These are phyloP conservation scores for Salvelinus sp. DNA, from an alignment of 2,113 vertebrate genomes.

Conservation along the genomic window DNA sequence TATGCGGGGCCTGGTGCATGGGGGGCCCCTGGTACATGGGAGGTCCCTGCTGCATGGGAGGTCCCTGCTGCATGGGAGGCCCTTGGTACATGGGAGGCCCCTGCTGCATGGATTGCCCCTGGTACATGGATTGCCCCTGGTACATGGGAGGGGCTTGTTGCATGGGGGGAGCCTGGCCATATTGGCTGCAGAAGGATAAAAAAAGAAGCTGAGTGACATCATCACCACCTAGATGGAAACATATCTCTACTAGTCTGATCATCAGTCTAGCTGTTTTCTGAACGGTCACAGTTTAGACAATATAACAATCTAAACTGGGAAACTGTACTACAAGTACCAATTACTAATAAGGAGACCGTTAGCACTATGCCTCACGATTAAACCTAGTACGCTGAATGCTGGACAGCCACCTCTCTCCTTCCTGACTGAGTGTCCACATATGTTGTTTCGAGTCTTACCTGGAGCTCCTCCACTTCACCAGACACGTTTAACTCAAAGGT, in stretches of 20 bases:
- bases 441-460: constrained; percentile 29
- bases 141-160: constrained; percentile 41
- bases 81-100: constrained; percentile 42
- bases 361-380: neutral
- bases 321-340: too few relatives aligned
- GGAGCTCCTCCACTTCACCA: constrained; percentile 21
- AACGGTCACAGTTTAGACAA: neutral
- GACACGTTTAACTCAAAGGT: constrained; percentile 23
- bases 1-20: constrained; percentile 19
- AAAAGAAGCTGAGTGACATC: neutral
- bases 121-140: constrained; percentile 9
- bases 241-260: neutral
- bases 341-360: neutral
- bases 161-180: constrained; percentile 47
- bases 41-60: constrained; percentile 42
- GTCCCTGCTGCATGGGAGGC: constrained; percentile 46
- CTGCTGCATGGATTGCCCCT: constrained; percentile 32
- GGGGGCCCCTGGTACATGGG: constrained; percentile 31
- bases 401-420: neutral
- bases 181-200: constrained; percentile 42
- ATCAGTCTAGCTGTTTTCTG: neutral
- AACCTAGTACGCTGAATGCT: neutral
- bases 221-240: neutral
- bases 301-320: neutral
- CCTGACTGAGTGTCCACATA: constrained; percentile 5